Percentiles rank a stretch among this genome's conserved stretches.
phyloP scores from a whole-genome alignment of 2,797 vertebrate species.

The Micrastur ruficollis region DNA sequence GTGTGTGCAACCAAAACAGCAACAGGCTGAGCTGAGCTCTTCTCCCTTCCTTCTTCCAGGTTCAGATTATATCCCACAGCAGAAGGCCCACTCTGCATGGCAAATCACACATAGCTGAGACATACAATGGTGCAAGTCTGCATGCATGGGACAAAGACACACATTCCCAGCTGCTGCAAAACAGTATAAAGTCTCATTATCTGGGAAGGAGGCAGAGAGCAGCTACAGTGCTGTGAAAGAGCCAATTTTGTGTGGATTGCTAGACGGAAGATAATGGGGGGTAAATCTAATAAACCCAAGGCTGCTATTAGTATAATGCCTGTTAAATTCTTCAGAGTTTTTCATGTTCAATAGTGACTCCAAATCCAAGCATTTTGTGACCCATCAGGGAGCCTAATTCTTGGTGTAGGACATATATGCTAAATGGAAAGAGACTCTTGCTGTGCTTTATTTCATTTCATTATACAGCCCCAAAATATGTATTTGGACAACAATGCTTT shows the following conservation, averaged over 20 bases:
- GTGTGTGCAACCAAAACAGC: background rate
- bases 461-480: background rate
- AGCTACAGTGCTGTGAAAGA: background rate
- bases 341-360: background rate
- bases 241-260: background rate
- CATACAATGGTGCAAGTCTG: background rate
- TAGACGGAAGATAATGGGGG: background rate
- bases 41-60: background rate
- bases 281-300: constrained; percentile 12
- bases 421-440: background rate
- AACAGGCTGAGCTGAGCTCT: background rate
- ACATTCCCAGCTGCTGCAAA: background rate
- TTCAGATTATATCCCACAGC: background rate
- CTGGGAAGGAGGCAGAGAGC: background rate
- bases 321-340: background rate
- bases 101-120: background rate
- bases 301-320: background rate
- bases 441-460: background rate
- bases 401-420: background rate
- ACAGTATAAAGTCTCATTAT: background rate
- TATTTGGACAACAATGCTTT: background rate
- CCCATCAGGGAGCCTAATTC: background rate
- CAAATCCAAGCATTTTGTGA: background rate
- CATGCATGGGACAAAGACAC: background rate
- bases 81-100: background rate